A percentile compares a stretch with the other conserved stretches of the same genome.
Conservation (phyloP, 2,888 invertebrate genomes). For the Sphinx pinastri region DNA sequence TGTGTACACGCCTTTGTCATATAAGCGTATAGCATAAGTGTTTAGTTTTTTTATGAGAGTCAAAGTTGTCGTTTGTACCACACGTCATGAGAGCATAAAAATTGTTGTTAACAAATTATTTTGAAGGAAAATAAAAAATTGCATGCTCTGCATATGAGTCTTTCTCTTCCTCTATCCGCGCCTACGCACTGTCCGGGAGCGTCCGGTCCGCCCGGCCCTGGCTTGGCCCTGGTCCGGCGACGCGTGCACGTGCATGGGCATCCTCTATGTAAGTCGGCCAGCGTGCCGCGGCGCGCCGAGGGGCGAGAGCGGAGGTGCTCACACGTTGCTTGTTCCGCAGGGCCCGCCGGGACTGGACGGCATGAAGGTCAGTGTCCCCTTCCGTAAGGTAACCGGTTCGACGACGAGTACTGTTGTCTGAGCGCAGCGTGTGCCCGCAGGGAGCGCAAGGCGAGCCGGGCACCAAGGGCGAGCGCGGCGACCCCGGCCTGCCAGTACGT, state of each 20-base stretch:
- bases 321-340: conserved; percentile 86
- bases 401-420: conserved; percentile 6
- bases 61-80: conserved; percentile 81
- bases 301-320: conserved; percentile 35
- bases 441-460: conserved; percentile 97
- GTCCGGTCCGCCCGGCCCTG: background rate
- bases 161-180: conserved; percentile 21
- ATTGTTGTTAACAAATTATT: conserved; percentile 82
- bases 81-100: conserved; percentile 69
- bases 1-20: conserved; percentile 39
- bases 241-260: conserved; percentile 24
- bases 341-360: conserved; percentile 97
- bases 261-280: conserved; percentile 28
- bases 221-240: background rate
- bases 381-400: background rate
- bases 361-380: conserved; percentile 91
- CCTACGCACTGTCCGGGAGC: background rate
- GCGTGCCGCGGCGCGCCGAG: conserved; percentile 28
- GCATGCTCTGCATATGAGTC: conserved; percentile 75
- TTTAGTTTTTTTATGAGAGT: conserved; percentile 79
- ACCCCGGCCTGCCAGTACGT: conserved; percentile 96
- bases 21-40: conserved; percentile 60
- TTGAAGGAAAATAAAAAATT: conserved; percentile 78
- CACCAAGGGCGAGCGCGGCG: conserved; percentile 95
- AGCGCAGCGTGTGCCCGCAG: conserved; percentile 82